Percentiles rank a stretch among this genome's conserved stretches.
phyloP scores from a whole-genome alignment of 2,888 invertebrate species.

The Lepidocyrtinus sp. region DNA sequence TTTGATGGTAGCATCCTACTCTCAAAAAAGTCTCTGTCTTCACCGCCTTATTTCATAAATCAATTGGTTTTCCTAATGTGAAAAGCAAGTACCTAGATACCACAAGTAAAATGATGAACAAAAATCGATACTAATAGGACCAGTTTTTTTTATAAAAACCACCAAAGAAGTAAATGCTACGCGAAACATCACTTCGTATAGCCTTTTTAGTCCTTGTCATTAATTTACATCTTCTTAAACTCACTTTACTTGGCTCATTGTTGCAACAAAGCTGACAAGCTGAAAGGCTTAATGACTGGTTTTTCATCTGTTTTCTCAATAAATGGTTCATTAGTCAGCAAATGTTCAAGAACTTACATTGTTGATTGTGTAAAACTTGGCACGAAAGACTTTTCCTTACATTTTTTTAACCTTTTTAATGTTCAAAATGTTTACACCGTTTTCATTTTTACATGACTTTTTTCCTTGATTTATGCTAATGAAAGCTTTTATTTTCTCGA shows the following conservation, averaged over 20 bases:
- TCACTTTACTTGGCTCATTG: neutral
- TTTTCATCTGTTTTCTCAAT: neutral
- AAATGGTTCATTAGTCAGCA: conserved; percentile 54
- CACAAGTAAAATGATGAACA: neutral
- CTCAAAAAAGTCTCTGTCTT: neutral
- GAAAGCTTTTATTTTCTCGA: neutral
- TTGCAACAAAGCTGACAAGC: neutral
- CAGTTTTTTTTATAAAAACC: conserved; percentile 51
- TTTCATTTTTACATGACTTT: neutral
- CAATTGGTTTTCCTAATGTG: conserved; percentile 7
- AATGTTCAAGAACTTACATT: conserved; percentile 23
- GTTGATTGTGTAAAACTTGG: conserved; percentile 12
- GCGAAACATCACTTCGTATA: neutral
- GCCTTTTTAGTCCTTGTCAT: conserved; percentile 31
- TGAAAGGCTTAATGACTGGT: conserved; percentile 1
- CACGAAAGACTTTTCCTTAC: neutral
- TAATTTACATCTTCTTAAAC: conserved; percentile 3
- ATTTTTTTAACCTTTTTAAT: neutral
- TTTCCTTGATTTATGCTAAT: neutral
- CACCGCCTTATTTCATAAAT: conserved; percentile 9
- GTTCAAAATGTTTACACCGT: neutral
- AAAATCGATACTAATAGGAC: conserved; percentile 52
- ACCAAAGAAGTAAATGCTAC: conserved; percentile 44
- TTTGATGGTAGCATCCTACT: neutral
- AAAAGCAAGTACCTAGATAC: conserved; percentile 2